A percentile compares a stretch with the other conserved stretches of the same genome.
Evolutionary conservation across 2,113 vertebrate genomes (phyloP).

Genomic region (Columba livia): DNA sequence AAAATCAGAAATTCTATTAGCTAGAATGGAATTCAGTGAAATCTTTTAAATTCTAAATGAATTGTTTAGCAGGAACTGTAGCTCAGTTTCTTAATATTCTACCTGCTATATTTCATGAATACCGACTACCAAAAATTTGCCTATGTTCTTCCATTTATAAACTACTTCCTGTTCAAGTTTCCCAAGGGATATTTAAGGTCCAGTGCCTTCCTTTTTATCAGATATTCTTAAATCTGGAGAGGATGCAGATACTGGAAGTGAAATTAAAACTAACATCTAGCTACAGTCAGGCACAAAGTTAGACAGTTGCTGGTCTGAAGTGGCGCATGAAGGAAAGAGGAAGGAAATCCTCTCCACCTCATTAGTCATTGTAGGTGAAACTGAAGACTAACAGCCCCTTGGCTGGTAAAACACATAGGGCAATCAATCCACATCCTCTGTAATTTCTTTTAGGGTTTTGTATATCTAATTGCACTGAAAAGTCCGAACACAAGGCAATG

Average conservation of each 20-base stretch:
- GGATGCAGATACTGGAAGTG: not conserved
- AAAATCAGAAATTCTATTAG: not conserved
- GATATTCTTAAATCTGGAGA: not conserved
- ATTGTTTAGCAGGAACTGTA: not conserved
- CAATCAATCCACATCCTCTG: not conserved
- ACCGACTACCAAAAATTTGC: not conserved
- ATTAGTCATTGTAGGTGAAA: not conserved
- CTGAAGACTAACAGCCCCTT: not conserved
- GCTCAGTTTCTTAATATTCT: not conserved
- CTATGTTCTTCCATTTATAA: not conserved
- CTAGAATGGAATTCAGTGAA: not conserved
- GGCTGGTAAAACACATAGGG: not conserved
- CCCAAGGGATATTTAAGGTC: not conserved
- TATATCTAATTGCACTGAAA: not conserved
- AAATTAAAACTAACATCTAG: not conserved
- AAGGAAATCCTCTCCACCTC: not conserved
- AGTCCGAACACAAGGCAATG: not conserved
- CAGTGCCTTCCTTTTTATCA: not conserved
- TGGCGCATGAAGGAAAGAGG: not conserved
- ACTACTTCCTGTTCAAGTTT: not conserved
- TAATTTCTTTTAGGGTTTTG: not conserved
- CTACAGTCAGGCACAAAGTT: not conserved
- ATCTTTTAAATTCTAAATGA: not conserved
- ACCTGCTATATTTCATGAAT: not conserved
- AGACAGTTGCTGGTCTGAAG: not conserved